These are phyloP conservation scores for pig (Sus scrofa) DNA, from an alignment of 2,113 vertebrate genomes.

Conservation along the genomic window DNA sequence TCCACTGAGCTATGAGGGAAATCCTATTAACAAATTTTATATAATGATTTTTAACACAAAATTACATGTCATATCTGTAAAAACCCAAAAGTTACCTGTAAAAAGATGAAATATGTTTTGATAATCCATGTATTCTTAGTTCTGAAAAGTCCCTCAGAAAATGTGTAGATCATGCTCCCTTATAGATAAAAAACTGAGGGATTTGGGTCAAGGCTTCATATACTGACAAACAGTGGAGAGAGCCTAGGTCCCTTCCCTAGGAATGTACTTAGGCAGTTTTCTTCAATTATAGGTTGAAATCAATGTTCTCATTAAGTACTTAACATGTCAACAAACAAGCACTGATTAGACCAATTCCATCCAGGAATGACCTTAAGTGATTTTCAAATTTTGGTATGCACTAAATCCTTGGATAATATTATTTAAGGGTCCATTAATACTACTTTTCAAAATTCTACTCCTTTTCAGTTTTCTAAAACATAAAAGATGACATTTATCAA, in stretches of 20 bases:
- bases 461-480: neutral
- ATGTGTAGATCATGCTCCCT: neutral
- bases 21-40: neutral
- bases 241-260: neutral
- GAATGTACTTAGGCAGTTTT: neutral
- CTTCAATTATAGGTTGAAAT: neutral
- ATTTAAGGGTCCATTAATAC: neutral
- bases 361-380: neutral
- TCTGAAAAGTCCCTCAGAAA: neutral
- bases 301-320: neutral
- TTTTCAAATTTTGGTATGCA: neutral
- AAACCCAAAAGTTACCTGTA: neutral
- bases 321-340: neutral
- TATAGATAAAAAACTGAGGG: neutral
- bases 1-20: no score
- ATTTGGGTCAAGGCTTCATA: neutral
- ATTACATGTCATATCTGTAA: neutral
- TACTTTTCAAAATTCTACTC: neutral
- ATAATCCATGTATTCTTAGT: neutral
- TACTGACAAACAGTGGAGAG: neutral
- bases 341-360: neutral
- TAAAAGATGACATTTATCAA: neutral
- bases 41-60: slow-evolving; percentile 4
- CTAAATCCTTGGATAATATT: neutral
- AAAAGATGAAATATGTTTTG: neutral